phyloP scores from a whole-genome alignment of 2,797 vertebrate species.

The Thripadectes ignobilis region DNA sequence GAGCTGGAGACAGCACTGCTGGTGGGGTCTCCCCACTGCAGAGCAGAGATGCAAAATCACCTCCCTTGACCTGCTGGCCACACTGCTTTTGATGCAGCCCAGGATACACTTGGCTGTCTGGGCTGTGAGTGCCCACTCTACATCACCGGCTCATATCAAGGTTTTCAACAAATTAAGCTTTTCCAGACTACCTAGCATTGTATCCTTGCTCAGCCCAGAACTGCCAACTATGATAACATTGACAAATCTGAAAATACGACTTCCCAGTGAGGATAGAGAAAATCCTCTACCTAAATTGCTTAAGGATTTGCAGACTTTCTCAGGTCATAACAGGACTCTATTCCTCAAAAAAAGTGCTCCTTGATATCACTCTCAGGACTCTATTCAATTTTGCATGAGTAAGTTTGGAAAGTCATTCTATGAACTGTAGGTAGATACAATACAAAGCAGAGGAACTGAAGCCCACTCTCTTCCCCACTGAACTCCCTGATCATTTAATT shows the following conservation, averaged over 20 bases:
- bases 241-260: background rate
- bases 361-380: background rate
- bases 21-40: background rate
- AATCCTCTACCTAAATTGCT: background rate
- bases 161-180: background rate
- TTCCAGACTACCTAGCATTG: background rate
- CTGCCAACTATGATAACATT: background rate
- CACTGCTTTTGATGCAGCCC: fast-evolving
- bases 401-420: background rate
- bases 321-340: background rate
- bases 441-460: background rate
- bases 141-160: background rate
- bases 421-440: background rate
- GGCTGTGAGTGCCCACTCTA: background rate
- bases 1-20: background rate
- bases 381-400: background rate
- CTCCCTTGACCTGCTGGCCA: background rate
- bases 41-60: background rate
- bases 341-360: background rate
- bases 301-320: background rate
- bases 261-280: background rate
- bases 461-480: background rate
- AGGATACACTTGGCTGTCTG: background rate
- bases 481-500: background rate
- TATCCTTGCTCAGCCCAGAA: background rate